Evolutionary conservation across 2,797 vertebrate species (phyloP).

Genomic region (Graptemys geographica): DNA sequence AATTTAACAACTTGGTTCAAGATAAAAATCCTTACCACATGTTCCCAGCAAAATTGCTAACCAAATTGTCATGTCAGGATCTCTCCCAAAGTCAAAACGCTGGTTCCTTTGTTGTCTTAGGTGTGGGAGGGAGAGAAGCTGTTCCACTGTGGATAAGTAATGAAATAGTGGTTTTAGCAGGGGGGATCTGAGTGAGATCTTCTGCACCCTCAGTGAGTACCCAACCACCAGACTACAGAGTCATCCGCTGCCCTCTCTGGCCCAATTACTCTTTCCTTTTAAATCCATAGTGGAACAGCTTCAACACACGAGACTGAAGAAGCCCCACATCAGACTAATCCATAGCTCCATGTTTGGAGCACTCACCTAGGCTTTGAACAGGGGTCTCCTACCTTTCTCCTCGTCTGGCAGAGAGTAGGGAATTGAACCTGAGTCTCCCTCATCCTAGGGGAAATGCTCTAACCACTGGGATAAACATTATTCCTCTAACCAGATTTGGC

Average conservation of each 20-base stretch:
- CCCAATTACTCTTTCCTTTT: too few species aligned
- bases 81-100: too few species aligned
- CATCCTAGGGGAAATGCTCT: not conserved
- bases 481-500: not conserved
- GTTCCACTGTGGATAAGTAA: not conserved
- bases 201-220: not conserved
- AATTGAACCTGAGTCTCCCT: not conserved
- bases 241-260: not conserved
- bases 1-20: too few species aligned
- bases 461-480: not conserved
- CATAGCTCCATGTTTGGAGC: too few species aligned
- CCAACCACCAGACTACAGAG: not conserved
- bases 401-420: too few species aligned
- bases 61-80: too few species aligned
- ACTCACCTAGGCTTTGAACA: not conserved
- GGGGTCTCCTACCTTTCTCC: not conserved
- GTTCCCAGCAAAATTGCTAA: too few species aligned
- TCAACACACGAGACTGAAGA: not conserved
- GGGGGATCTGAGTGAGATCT: not conserved
- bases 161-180: not conserved
- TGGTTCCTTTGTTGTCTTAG: too few species aligned
- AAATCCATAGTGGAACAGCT: too few species aligned
- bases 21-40: too few species aligned
- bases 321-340: not conserved
- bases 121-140: too few species aligned